Evolutionary conservation across 2,797 vertebrate species (phyloP).

Genomic region (Helostoma temminkii): DNA sequence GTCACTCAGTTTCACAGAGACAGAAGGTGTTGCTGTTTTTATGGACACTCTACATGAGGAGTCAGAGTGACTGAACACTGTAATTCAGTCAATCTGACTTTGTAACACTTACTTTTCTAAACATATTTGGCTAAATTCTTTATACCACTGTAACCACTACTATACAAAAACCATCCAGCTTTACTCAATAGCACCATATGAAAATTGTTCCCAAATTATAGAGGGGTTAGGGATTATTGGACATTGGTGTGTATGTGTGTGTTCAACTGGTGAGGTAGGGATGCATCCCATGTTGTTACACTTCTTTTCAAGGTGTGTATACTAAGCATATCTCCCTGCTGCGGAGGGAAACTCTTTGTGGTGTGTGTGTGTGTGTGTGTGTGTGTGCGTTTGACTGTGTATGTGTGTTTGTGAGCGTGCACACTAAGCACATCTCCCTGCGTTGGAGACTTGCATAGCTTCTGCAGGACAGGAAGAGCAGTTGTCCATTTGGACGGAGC

Average conservation of each 20-base stretch:
- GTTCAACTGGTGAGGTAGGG: conserved; percentile 66
- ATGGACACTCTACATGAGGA: conserved; percentile 35
- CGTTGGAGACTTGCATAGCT: conserved; percentile 82
- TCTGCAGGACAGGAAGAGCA: conserved; percentile 81
- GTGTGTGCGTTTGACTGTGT: conserved; percentile 38
- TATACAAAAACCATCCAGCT: conserved; percentile 61
- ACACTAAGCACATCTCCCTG: conserved; percentile 78
- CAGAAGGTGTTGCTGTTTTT: conserved; percentile 59
- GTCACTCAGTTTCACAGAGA: conserved; percentile 30
- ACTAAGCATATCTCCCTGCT: conserved; percentile 61
- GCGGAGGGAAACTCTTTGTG: conserved; percentile 50
- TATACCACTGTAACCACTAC: conserved; percentile 45
- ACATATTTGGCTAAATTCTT: conserved; percentile 66
- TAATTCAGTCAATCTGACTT: conserved; percentile 20
- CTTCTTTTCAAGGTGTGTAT: conserved; percentile 48
- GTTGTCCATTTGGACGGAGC: conserved; percentile 74
- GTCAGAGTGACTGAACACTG: conserved; percentile 17
- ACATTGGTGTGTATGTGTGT: conserved; percentile 46
- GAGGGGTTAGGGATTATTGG: conserved; percentile 70
- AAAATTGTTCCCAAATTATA: conserved; percentile 83
- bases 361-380: conserved; percentile 21
- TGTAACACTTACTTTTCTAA: conserved; percentile 44
- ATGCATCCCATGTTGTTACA: conserved; percentile 59
- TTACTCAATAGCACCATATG: conserved; percentile 80
- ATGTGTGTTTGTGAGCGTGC: conserved; percentile 37